Conservation (phyloP, 2,888 invertebrate genomes). For the Syrphus vitripennis region DNA sequence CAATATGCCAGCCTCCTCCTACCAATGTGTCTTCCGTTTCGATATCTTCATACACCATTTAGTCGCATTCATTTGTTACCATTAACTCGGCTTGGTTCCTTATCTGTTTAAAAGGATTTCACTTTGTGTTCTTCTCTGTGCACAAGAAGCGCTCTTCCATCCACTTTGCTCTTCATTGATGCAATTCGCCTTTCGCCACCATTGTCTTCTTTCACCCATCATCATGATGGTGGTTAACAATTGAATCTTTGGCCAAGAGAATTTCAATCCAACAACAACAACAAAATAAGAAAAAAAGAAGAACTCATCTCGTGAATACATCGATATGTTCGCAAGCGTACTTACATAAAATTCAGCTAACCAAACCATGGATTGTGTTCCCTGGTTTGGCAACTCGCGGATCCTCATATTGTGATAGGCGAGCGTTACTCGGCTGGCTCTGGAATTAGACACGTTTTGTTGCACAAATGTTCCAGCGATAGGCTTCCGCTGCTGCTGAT, state of each 20-base stretch:
- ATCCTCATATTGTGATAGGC: constrained; percentile 51
- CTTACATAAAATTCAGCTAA: constrained; percentile 30
- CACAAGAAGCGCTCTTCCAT: constrained; percentile 9
- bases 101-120: constrained; percentile 71
- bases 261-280: not conserved
- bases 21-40: constrained; percentile 80
- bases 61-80: constrained; percentile 81
- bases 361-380: not conserved
- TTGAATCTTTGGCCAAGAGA: constrained; percentile 55
- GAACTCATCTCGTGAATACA: constrained; percentile 19
- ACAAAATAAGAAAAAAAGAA: not conserved
- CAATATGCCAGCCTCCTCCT: constrained; percentile 79
- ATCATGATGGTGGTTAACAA: constrained; percentile 48
- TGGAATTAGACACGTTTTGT: constrained; percentile 71
- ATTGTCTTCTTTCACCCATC: constrained; percentile 40
- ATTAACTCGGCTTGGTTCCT: constrained; percentile 78
- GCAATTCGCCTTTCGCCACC: constrained; percentile 3
- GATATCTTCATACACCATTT: constrained; percentile 81
- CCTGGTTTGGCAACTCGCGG: constrained; percentile 4
- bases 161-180: not conserved
- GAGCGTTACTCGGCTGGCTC: constrained; percentile 13
- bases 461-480: constrained; percentile 64
- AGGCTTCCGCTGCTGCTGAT: constrained; percentile 55
- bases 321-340: constrained; percentile 24
- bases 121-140: constrained; percentile 55